Conservation (phyloP, 2,113 vertebrate species). For the Nymphicus hollandicus region DNA sequence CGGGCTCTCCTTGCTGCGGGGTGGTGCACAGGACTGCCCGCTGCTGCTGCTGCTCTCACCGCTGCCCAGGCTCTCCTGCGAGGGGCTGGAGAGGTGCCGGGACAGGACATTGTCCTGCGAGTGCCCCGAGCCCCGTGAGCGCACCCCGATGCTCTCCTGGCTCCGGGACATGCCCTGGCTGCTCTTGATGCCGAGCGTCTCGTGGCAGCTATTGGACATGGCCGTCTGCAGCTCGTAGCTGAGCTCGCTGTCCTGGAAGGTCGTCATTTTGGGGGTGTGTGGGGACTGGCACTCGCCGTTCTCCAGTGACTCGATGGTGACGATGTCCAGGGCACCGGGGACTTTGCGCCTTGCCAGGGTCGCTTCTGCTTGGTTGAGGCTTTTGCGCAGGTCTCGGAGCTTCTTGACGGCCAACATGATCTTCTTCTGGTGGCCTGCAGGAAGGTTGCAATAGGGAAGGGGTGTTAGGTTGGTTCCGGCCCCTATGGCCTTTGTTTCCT, state of each 20-base stretch:
- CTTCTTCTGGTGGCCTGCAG: conserved; percentile 95
- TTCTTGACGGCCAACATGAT: conserved; percentile 93
- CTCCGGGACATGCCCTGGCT: conserved; percentile 80
- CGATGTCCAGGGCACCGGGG: conserved; percentile 77
- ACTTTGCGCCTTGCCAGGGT: conserved; percentile 77
- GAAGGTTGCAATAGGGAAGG: background rate
- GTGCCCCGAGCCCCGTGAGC: conserved; percentile 87
- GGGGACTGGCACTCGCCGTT: conserved; percentile 78
- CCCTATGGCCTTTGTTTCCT: background rate
- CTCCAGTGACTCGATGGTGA: conserved; percentile 86
- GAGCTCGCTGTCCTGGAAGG: conserved; percentile 91
- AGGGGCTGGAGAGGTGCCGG: conserved; percentile 59
- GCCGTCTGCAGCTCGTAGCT: conserved; percentile 89
- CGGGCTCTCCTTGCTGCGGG: background rate
- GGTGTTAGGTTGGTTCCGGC: background rate
- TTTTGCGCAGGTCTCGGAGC: conserved; percentile 87
- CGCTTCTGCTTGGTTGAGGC: conserved; percentile 77
- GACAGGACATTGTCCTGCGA: conserved; percentile 79
- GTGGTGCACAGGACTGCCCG: background rate
- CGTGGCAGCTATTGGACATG: conserved; percentile 80
- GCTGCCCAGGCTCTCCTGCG: conserved; percentile 77
- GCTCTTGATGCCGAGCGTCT: conserved; percentile 72
- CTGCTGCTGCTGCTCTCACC: conserved; percentile 66
- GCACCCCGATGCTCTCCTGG: conserved; percentile 89
- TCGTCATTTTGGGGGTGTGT: conserved; percentile 83